phyloP scores from a whole-genome alignment of 2,797 vertebrate genomes.

The Yasuhikotakia modesta region DNA sequence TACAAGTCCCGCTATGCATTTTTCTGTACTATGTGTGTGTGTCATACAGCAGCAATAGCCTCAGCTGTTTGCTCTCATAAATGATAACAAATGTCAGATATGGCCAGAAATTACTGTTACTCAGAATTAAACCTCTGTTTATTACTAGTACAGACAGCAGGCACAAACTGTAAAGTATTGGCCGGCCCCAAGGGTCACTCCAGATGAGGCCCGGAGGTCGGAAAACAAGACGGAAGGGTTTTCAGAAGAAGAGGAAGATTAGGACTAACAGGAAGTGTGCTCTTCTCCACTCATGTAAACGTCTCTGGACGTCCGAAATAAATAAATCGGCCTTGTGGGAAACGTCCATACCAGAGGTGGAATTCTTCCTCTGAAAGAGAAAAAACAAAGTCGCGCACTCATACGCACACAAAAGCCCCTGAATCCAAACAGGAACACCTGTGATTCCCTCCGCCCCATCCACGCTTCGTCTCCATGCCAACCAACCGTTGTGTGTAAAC shows the following conservation, averaged over 20 bases:
- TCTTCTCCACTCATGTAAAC: conserved; percentile 74
- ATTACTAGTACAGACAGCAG: conserved; percentile 42
- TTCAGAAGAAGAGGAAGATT: conserved; percentile 50
- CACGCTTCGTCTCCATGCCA: conserved; percentile 56
- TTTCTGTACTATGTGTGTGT: conserved; percentile 10
- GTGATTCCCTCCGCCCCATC: conserved; percentile 58
- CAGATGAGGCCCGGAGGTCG: conserved; percentile 17
- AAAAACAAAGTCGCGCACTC: conserved; percentile 52
- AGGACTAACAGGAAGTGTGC: conserved; percentile 78
- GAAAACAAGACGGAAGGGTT: conserved; percentile 7
- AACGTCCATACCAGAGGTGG: conserved; percentile 45
- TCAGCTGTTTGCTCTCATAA: neutral
- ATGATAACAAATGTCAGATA: neutral
- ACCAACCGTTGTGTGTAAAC: conserved; percentile 69
- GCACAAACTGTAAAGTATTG: conserved; percentile 34
- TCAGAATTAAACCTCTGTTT: conserved; percentile 43
- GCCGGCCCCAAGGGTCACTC: conserved; percentile 14
- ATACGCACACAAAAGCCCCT: conserved; percentile 52
- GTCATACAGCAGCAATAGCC: neutral
- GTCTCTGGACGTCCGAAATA: conserved; percentile 67
- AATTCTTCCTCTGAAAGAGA: conserved; percentile 27
- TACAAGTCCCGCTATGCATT: conserved; percentile 25
- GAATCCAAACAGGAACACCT: conserved; percentile 81
- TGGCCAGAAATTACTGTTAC: conserved; percentile 9
- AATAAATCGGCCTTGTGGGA: conserved; percentile 71